Conservation (phyloP, 2,113 vertebrate species). For the Forbesichthys agassizii region DNA sequence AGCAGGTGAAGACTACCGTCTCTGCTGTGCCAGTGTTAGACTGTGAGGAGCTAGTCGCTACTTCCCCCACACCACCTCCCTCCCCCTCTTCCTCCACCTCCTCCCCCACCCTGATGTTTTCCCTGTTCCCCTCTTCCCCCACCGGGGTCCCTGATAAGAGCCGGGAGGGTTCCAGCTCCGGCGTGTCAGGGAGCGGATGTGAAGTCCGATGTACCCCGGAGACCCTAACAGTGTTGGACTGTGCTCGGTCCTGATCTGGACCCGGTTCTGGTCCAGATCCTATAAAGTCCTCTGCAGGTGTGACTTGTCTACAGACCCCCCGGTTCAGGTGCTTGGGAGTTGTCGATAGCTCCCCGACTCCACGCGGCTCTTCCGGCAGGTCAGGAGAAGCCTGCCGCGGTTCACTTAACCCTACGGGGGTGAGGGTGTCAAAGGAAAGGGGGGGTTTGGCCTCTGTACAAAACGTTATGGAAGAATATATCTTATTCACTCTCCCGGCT, state of each 20-base stretch:
- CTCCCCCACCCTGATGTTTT: constrained; percentile 7
- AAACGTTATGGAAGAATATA: constrained; percentile 40
- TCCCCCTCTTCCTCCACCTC: constrained; percentile 7
- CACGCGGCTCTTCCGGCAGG: not conserved
- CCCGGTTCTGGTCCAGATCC: not conserved
- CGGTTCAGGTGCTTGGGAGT: too few relatives aligned
- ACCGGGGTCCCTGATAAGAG: constrained; percentile 1
- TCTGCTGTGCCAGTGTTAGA: constrained; percentile 17
- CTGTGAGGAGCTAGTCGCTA: not conserved
- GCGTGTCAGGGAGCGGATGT: constrained; percentile 5
- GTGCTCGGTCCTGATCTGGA: constrained; percentile 9
- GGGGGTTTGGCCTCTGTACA: constrained; percentile 30
- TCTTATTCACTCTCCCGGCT: constrained; percentile 35
- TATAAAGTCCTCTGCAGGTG: not conserved
- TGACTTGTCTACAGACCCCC: not conserved
- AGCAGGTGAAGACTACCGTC: constrained; percentile 1
- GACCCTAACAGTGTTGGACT: constrained; percentile 10
- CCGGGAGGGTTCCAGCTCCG: constrained; percentile 24
- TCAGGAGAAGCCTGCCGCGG: not conserved
- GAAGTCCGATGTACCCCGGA: constrained; percentile 14
- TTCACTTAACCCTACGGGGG: not conserved
- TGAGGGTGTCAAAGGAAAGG: constrained; percentile 4
- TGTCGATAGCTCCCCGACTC: not conserved
- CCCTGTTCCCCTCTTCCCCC: constrained; percentile 4
- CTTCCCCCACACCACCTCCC: constrained; percentile 3